phyloP scores from a whole-genome alignment of 2,113 vertebrate genomes.

The Erpornis zantholeuca region DNA sequence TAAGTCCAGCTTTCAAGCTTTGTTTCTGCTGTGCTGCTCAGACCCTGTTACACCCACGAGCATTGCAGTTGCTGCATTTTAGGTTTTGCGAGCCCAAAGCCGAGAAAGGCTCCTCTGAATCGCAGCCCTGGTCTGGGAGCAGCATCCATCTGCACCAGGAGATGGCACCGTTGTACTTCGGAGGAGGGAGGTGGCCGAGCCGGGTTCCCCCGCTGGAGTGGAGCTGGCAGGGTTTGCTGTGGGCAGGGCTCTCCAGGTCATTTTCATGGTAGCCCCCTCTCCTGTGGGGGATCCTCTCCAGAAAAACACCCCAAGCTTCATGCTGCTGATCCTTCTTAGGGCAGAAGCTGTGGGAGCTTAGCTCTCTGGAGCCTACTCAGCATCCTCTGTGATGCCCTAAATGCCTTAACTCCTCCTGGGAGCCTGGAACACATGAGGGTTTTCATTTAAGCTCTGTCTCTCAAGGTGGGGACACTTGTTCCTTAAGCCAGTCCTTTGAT shows the following conservation, averaged over 20 bases:
- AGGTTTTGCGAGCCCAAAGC: neutral
- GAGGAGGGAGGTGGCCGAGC: neutral
- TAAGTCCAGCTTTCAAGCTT: neutral
- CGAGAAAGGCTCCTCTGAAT: neutral
- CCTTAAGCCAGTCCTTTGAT: neutral
- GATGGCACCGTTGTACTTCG: neutral
- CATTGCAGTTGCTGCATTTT: neutral
- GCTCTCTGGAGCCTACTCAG: neutral
- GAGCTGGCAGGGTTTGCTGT: neutral
- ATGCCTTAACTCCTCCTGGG: neutral
- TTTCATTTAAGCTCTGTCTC: neutral
- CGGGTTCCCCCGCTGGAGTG: accelerated
- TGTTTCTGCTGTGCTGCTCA: neutral
- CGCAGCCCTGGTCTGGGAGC: accelerated
- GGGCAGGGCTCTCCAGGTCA: neutral
- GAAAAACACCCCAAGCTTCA: neutral
- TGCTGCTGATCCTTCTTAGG: neutral
- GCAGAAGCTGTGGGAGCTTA: neutral
- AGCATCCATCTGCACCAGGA: neutral
- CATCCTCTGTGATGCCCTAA: neutral
- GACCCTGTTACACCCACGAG: too few relatives aligned
- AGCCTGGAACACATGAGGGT: neutral
- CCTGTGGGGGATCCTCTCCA: accelerated
- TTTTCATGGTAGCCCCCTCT: neutral
- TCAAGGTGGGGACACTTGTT: neutral